These are phyloP conservation scores for Chymomyza caudatula DNA, from an alignment of 2,888 invertebrate genomes.

Conservation along the genomic window DNA sequence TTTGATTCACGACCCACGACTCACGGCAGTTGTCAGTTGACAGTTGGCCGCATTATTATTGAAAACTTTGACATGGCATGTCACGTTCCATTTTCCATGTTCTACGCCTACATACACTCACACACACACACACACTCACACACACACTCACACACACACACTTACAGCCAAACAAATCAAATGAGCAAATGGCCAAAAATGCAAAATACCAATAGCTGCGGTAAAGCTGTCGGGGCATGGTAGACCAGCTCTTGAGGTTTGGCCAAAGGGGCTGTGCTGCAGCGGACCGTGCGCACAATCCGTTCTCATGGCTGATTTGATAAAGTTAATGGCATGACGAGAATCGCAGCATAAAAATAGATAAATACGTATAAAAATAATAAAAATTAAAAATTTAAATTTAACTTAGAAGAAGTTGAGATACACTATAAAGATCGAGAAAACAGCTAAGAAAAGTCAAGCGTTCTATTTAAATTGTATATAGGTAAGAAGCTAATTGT, in stretches of 20 bases:
- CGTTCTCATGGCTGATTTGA: conserved; percentile 72
- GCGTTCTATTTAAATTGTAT: too few relatives aligned
- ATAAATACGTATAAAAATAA: conserved; percentile 1
- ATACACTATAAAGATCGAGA: not conserved
- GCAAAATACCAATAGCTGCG: conserved; percentile 43
- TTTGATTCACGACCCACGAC: conserved; percentile 26
- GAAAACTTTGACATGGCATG: conserved; percentile 68
- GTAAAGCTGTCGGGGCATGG: not conserved
- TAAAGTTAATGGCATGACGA: conserved; percentile 46
- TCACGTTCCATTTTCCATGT: conserved; percentile 44
- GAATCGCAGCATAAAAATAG: conserved; percentile 15
- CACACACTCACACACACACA: not conserved
- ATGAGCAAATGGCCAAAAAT: conserved; percentile 59
- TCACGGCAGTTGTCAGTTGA: conserved; percentile 36
- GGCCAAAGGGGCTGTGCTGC: not conserved
- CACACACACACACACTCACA: conserved; percentile 11
- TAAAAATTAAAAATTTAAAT: not conserved
- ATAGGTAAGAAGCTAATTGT: too few relatives aligned
- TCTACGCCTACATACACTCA: conserved; percentile 15
- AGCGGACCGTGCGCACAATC: conserved; percentile 45
- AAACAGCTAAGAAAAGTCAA: too few relatives aligned
- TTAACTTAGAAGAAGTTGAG: not conserved
- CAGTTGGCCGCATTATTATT: conserved; percentile 55
- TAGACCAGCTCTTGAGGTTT: too few relatives aligned
- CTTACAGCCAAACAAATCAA: conserved; percentile 32